These are phyloP conservation scores for Leptopilina boulardi DNA, from an alignment of 1,140 invertebrate genomes.

Conservation along the genomic window DNA sequence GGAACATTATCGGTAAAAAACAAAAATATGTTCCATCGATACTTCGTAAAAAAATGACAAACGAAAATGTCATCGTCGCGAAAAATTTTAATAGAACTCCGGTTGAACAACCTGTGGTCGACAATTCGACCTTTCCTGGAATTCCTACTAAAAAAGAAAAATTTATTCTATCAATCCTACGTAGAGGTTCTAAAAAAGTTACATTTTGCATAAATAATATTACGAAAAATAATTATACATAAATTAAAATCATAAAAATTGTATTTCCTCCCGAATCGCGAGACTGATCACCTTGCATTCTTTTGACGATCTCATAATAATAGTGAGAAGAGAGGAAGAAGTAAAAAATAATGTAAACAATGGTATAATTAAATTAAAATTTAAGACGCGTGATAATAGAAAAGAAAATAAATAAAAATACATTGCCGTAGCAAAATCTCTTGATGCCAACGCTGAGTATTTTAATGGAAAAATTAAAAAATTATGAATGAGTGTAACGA, in stretches of 20 bases:
- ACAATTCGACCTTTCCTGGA: not conserved
- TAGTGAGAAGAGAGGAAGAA: not conserved
- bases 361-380: no score
- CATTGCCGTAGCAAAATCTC: no score
- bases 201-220: not conserved
- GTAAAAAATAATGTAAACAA: no score
- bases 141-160: not conserved
- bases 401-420: no score
- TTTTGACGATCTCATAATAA: not conserved
- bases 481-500: no score
- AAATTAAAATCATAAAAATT: not conserved
- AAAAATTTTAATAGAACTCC: no score
- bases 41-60: not conserved
- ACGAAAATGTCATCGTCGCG: not conserved
- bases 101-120: no score
- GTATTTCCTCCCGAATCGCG: not conserved
- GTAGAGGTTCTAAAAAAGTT: not conserved
- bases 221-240: not conserved
- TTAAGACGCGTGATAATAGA: no score
- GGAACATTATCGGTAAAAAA: not conserved
- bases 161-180: not conserved
- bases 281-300: not conserved
- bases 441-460: no score
- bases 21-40: not conserved
- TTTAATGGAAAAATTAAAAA: no score